Evolutionary conservation across 64 coral and sea anemone genomes (phyloP), one percentile per base, ranked within the genome.

Genomic region (Porites lutea): DNA sequence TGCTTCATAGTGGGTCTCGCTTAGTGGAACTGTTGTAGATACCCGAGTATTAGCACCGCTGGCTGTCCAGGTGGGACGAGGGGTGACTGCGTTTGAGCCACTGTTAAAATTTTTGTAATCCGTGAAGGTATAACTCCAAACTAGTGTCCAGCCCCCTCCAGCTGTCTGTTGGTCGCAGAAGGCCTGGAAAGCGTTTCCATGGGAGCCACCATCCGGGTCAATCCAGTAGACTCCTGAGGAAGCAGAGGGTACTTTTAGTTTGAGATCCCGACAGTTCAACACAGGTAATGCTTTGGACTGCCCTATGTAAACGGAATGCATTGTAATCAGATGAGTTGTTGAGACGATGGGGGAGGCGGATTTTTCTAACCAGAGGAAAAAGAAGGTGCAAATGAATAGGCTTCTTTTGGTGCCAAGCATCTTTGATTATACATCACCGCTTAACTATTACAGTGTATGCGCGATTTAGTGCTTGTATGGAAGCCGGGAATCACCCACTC

Each of bases 1-100:
- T 19, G 76, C 76, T 18, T 58, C 76, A 45, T 79, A 90, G 13
- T 91, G 66, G 13, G 89, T 91, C 59, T 91, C 89, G 21, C 52
- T 82, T 13, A 57, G 27, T 45, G 89, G 89, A 57, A 78, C 52
- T 15, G 78, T 82, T 44, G 77, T 91, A 10, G 89, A 91, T 45
- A 89, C 74, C 10, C 55, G 73, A 13, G 59, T 68, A 49, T 70
- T 58, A 59, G n/a, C n/a, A n/a, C n/a, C n/a, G n/a, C n/a, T n/a
- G n/a, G n/a, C n/a, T n/a, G n/a, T n/a, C n/a, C n/a, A n/a, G n/a
- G n/a, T n/a, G n/a, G n/a, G n/a, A n/a, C n/a, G n/a, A n/a, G n/a
- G n/a, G n/a, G n/a, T n/a, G n/a, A n/a, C n/a, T n/a, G n/a, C n/a
- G n/a, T n/a, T n/a, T n/a, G n/a, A n/a, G n/a, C n/a, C n/a, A n/a